Conservation (phyloP, 2,888 invertebrate genomes). For the Agrilus cyanescens region DNA sequence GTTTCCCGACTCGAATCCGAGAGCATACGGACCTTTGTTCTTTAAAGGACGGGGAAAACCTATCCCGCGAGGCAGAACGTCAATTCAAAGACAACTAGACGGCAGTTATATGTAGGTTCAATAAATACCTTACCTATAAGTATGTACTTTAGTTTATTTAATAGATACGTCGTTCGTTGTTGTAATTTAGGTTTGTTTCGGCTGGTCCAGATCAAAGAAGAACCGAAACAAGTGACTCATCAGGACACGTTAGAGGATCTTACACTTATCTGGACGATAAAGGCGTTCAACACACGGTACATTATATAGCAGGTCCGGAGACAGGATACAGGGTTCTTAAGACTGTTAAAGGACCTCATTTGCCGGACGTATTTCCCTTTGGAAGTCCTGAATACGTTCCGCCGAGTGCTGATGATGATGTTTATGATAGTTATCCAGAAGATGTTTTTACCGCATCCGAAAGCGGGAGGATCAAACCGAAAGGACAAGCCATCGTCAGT, state of each 20-base stretch:
- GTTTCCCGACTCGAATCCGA: conserved; percentile 54
- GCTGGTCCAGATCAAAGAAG: conserved; percentile 66
- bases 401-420: conserved; percentile 28
- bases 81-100: conserved; percentile 58
- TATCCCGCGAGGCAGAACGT: conserved; percentile 55
- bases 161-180: no score
- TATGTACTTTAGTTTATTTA: no score
- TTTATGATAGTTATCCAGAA: conserved; percentile 19
- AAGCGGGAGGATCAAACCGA: conserved; percentile 31
- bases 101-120: conserved; percentile 54
- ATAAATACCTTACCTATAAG: no score
- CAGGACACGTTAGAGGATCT: conserved; percentile 61
- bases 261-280: conserved; percentile 70
- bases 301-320: conserved; percentile 68
- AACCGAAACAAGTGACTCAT: conserved; percentile 59
- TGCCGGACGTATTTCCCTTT: conserved; percentile 46
- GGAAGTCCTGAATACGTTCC: conserved; percentile 40
- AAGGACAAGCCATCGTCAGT: conserved; percentile 4
- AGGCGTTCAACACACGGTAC: conserved; percentile 62
- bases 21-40: conserved; percentile 49
- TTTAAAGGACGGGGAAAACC: conserved; percentile 52
- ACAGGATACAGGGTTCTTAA: conserved; percentile 66
- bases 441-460: conserved; percentile 42
- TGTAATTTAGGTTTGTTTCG: conserved; percentile 48
- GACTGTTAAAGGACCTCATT: conserved; percentile 54